Percentiles rank a stretch among this genome's conserved stretches.
Evolutionary conservation across 2,113 vertebrate species (phyloP).

Genomic region (Silurus glanis): DNA sequence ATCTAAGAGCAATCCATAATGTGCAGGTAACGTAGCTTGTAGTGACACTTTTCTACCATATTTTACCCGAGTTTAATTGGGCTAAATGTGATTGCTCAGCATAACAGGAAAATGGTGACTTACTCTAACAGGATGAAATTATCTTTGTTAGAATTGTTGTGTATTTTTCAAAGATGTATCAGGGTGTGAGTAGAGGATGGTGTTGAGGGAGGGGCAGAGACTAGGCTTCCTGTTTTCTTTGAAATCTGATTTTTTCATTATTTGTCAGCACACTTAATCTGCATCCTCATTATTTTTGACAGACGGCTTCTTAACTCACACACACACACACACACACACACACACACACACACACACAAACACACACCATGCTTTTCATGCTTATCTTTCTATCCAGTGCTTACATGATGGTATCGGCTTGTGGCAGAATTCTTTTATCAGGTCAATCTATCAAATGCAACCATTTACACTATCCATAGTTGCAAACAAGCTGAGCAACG

Average conservation of each 20-base stretch:
- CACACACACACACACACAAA: background rate
- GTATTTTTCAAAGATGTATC: background rate
- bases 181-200: background rate
- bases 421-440: conserved; percentile 29
- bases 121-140: background rate
- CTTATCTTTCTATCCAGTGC: conserved; percentile 41
- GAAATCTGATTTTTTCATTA: conserved; percentile 8
- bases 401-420: conserved; percentile 42
- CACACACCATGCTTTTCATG: conserved; percentile 24
- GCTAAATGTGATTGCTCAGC: background rate
- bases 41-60: background rate
- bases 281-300: conserved; percentile 22
- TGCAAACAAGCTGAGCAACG: background rate
- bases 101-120: conserved; percentile 5
- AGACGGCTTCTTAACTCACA: background rate
- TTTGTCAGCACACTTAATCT: background rate
- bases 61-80: background rate
- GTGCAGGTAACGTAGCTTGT: too few relatives aligned
- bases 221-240: conserved; percentile 1
- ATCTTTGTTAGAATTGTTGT: background rate
- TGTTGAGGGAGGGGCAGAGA: background rate
- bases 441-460: conserved; percentile 27
- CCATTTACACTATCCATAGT: background rate
- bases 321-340: background rate
- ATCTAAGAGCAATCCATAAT: too few relatives aligned